Percentiles rank a stretch among this genome's conserved stretches.
Evolutionary conservation across 2,888 invertebrate species (phyloP).

Genomic region (Deilephila porcellus): DNA sequence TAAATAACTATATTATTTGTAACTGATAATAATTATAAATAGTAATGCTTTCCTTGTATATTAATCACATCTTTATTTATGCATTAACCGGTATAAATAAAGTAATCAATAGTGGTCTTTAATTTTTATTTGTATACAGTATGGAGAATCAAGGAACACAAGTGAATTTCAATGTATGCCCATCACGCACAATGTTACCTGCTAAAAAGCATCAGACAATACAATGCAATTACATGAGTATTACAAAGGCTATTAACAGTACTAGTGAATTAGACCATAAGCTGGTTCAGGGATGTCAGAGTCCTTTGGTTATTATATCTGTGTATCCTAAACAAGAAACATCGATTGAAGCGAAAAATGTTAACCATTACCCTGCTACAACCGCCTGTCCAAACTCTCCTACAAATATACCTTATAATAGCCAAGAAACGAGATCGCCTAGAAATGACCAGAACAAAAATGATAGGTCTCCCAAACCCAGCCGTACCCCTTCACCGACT

Average conservation of each 20-base stretch:
- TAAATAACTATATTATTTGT: too few relatives aligned
- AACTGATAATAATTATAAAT: too few relatives aligned
- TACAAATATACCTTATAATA: background rate
- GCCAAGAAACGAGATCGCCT: background rate
- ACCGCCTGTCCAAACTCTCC: background rate
- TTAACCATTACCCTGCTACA: slow-evolving; percentile 32
- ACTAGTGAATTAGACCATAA: slow-evolving; percentile 37
- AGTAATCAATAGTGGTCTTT: too few relatives aligned
- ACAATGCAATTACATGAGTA: slow-evolving; percentile 54
- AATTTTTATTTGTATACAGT: slow-evolving; percentile 37
- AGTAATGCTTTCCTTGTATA: too few relatives aligned
- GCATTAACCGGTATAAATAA: too few relatives aligned
- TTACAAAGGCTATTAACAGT: slow-evolving; percentile 35
- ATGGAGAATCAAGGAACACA: slow-evolving; percentile 65
- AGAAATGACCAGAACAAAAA: slow-evolving; percentile 7
- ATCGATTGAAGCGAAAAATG: slow-evolving; percentile 39
- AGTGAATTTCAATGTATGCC: slow-evolving; percentile 56
- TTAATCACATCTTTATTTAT: too few relatives aligned
- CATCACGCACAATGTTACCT: slow-evolving; percentile 34
- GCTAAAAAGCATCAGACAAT: slow-evolving; percentile 49
- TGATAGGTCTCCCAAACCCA: background rate
- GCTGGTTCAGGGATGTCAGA: slow-evolving; percentile 48
- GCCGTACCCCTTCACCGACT: slow-evolving; percentile 34
- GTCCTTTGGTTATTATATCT: slow-evolving; percentile 74
- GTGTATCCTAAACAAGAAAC: slow-evolving; percentile 66